Percentiles rank a stretch among this genome's conserved stretches.
Conservation (phyloP, 2,888 invertebrate species). For the Nephrotoma guestfalica region DNA sequence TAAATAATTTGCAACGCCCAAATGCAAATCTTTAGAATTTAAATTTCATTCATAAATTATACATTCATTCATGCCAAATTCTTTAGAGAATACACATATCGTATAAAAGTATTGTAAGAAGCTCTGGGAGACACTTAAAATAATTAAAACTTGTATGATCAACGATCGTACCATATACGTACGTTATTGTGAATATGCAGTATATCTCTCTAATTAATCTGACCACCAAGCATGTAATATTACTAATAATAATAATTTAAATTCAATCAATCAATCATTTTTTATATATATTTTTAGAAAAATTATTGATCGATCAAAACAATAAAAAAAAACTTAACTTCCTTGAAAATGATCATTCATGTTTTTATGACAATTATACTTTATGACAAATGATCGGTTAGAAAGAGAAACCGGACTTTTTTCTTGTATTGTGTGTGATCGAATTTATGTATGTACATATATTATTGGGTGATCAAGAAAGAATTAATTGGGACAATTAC, state of each 20-base stretch:
- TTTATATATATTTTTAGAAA: not conserved
- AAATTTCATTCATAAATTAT: not conserved
- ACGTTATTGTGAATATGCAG: not conserved
- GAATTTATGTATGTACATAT: not conserved
- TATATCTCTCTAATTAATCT: not conserved
- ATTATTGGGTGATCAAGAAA: not conserved
- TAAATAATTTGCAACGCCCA: slow-evolving; percentile 6
- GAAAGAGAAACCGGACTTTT: not conserved
- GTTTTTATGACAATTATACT: not conserved
- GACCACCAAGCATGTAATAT: not conserved
- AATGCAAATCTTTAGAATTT: slow-evolving; percentile 7
- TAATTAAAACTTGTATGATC: not conserved
- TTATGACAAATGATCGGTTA: not conserved
- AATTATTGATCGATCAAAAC: not conserved
- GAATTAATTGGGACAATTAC: not conserved
- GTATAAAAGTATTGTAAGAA: not conserved
- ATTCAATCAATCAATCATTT: not conserved
- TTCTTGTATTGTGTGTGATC: not conserved
- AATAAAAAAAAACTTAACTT: not conserved
- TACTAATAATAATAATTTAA: not conserved
- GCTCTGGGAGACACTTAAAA: not conserved
- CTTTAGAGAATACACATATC: not conserved
- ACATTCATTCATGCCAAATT: not conserved
- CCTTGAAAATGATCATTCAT: not conserved
- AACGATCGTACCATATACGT: not conserved